A percentile compares a stretch with the other conserved stretches of the same genome.
Evolutionary conservation across 2,113 vertebrate species (phyloP).

Genomic region (Microcebus ravelobensis): DNA sequence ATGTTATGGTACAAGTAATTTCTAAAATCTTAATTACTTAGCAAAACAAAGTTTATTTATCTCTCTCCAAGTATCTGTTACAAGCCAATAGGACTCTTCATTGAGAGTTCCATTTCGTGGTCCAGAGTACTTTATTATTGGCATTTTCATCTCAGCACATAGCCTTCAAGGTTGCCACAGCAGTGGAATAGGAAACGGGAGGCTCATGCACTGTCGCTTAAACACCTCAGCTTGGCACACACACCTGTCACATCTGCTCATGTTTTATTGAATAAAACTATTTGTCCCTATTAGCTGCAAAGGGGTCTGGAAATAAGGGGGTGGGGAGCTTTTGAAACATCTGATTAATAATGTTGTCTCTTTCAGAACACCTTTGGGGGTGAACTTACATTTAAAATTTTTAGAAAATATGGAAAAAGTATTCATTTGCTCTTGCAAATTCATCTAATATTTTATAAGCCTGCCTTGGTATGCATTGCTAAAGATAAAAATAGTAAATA

Average conservation of each 20-base stretch:
- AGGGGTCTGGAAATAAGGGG: neutral
- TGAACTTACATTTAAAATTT: neutral
- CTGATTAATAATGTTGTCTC: neutral
- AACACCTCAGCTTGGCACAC: neutral
- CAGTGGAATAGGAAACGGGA: neutral
- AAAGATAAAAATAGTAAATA: neutral
- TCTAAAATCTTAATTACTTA: neutral
- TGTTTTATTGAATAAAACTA: neutral
- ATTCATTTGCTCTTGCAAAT: neutral
- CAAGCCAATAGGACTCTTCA: neutral
- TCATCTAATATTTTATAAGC: neutral
- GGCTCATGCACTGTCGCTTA: neutral
- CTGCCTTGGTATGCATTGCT: neutral
- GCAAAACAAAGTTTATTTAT: neutral
- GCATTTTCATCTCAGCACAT: neutral
- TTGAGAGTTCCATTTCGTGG: neutral
- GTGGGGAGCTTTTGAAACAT: neutral
- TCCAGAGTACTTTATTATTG: neutral
- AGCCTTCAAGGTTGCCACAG: neutral
- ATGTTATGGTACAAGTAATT: neutral
- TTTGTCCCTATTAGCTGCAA: neutral
- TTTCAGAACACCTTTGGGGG: neutral
- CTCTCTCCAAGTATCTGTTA: neutral
- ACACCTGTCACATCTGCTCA: neutral
- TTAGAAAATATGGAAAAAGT: neutral